These are phyloP conservation scores for Scaptomyza flava DNA, from an alignment of 2,888 invertebrate genomes.

Conservation along the genomic window DNA sequence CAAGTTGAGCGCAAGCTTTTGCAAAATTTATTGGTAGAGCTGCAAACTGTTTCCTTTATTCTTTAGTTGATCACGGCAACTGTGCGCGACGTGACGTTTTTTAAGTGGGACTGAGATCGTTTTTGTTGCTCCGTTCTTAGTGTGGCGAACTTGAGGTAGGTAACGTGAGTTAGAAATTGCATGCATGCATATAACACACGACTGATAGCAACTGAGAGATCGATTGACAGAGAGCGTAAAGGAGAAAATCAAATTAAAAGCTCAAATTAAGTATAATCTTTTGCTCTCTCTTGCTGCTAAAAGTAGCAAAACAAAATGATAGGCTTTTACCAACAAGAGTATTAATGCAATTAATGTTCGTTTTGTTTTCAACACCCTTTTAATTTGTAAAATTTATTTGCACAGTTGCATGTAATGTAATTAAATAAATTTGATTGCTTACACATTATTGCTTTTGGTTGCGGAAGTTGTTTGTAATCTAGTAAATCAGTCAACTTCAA, in stretches of 20 bases:
- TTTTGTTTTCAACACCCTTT: background rate
- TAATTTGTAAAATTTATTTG: background rate
- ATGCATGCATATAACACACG: background rate
- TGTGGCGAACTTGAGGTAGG: constrained; percentile 20
- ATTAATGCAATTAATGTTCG: background rate
- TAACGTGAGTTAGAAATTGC: constrained; percentile 12
- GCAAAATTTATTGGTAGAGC: constrained; percentile 6
- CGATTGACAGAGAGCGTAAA: background rate
- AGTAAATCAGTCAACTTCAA: constrained; percentile 23
- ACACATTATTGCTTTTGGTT: background rate
- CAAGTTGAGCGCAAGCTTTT: constrained; percentile 44
- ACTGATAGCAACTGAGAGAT: background rate
- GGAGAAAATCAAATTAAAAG: constrained; percentile 1
- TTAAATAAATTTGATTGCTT: constrained; percentile 6
- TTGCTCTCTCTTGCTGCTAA: background rate
- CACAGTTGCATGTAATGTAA: background rate
- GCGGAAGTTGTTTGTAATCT: constrained; percentile 9
- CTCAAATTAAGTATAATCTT: background rate
- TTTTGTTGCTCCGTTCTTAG: background rate
- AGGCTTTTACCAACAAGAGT: background rate
- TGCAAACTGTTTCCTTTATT: background rate
- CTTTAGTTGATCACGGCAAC: constrained; percentile 44
- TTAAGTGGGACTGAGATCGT: background rate
- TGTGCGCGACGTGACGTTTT: constrained; percentile 11
- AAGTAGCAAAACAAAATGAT: background rate